Evolutionary conservation across 2,797 vertebrate species (phyloP).

Genomic region (Sebastes trivittatus): DNA sequence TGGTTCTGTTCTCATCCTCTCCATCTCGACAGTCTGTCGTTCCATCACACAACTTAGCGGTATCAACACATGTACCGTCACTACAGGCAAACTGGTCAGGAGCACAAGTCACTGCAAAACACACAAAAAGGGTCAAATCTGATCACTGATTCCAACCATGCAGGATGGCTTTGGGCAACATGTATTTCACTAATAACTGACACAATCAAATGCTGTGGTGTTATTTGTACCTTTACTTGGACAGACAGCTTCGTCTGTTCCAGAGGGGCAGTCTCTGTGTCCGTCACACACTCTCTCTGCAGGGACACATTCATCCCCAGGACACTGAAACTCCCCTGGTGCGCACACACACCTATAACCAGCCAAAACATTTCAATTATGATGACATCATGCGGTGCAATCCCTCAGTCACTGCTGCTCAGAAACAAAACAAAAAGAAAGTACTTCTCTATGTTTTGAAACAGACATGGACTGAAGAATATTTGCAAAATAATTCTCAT

Average conservation of each 20-base stretch:
- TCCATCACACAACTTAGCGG: slow-evolving; percentile 81
- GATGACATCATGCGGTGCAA: background rate
- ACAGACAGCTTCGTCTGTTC: slow-evolving; percentile 88
- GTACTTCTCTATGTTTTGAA: background rate
- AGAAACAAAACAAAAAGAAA: background rate
- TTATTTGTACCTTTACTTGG: slow-evolving; percentile 77
- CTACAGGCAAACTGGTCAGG: slow-evolving; percentile 80
- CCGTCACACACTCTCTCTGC: slow-evolving; percentile 84
- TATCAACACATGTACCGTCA: slow-evolving; percentile 79
- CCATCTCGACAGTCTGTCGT: slow-evolving; percentile 78
- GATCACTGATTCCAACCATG: background rate
- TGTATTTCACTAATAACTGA: background rate
- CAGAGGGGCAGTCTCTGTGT: slow-evolving; percentile 80
- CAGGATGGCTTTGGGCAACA: background rate
- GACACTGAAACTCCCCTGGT: slow-evolving; percentile 85
- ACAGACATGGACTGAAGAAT: background rate
- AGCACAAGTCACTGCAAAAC: slow-evolving; percentile 76
- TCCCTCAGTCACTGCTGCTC: background rate
- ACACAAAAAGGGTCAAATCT: background rate
- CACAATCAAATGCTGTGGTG: background rate
- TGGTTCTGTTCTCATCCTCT: slow-evolving; percentile 81
- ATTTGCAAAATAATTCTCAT: background rate
- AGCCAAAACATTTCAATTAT: background rate
- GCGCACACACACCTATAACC: slow-evolving; percentile 81
- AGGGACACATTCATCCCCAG: slow-evolving; percentile 79